Evolutionary conservation across 2,888 invertebrate species (phyloP), one percentile per base, ranked within the genome.

Genomic region (Glomeris marginata): DNA sequence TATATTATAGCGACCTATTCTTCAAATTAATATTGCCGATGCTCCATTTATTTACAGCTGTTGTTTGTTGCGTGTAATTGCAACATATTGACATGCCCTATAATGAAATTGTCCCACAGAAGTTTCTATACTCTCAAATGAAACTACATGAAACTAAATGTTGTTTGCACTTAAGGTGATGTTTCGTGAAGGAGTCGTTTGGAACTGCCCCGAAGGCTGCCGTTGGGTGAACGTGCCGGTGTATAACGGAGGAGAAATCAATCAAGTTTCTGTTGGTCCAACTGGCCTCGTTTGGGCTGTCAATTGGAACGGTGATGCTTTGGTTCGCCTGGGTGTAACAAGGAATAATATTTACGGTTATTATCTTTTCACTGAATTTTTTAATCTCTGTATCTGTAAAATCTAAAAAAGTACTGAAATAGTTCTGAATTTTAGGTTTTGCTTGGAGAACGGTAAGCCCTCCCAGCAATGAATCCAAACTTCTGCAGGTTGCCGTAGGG

Each of bases 231-330:
- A 80, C 52, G 74, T 91, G 43, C 75, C 78, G 56, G 43, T 20
- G 3, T 80, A 83, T 41, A 74, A 77, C 35, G 83, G 83, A 50
- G 77, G 79, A 69, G 90, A 90, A 70, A 80, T 88, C 6, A 78
- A 78, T 62, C 86, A 86, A 68, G 77, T 92, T 45, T 81, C 81
- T 62, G 83, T 90, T 20, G 88, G 91, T 1, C 77, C 86, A 2
- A 80, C 82, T 6, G 91, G 90, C 0, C 71, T 86, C 49, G 82
- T 88, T 0, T 92, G 92, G 90, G 82, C 84, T 10, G 73, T 85
- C 36, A 74, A 88, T 2, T 80, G 84, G 74, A 81, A 82, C 62
- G 92, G 92, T 1, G 74, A 80, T 58, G 83, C 81, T 21, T 72
- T 91, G 41, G 81, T 88, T 46, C 76, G 92, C 54, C 77, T 79